A percentile compares a stretch with the other conserved stretches of the same genome.
Evolutionary conservation across 37 sponge, comb jelly and placozoan species (phyloP).

Genomic region (Cliona cf. orientalis): DNA sequence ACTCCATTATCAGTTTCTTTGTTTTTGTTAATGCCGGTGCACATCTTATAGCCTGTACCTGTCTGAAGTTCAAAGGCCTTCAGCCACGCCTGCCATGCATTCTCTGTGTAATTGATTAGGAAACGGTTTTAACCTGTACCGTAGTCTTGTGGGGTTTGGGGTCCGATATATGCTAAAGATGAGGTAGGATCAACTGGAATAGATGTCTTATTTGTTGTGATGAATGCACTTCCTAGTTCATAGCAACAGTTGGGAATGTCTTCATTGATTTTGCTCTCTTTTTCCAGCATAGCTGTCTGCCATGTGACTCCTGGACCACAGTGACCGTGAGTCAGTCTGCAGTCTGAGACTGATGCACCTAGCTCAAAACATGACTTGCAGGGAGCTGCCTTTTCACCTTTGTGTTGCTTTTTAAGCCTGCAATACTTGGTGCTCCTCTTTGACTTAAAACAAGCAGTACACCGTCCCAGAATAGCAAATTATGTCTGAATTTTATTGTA

Average conservation of each 20-base stretch:
- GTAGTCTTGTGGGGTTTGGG: neutral
- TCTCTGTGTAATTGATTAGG: neutral
- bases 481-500: neutral
- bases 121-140: constrained; percentile 3
- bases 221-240: neutral
- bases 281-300: neutral
- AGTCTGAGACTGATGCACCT: constrained; percentile 5
- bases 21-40: constrained; percentile 6
- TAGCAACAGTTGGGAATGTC: neutral
- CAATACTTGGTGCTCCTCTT: constrained; percentile 24
- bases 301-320: constrained; percentile 16
- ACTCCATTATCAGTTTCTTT: neutral
- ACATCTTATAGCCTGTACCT: neutral
- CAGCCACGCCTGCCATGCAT: constrained; percentile 5
- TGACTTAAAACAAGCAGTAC: constrained; percentile 13
- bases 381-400: constrained; percentile 16
- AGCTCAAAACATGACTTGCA: neutral
- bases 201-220: neutral
- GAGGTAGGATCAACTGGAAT: no score
- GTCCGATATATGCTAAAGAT: neutral
- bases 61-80: neutral
- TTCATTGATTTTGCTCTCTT: neutral
- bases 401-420: constrained; percentile 4
- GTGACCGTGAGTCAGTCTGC: constrained; percentile 5
- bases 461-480: constrained; percentile 1